Evolutionary conservation across 1,140 invertebrate genomes (phyloP).

Genomic region (Heliconius melpomene): DNA sequence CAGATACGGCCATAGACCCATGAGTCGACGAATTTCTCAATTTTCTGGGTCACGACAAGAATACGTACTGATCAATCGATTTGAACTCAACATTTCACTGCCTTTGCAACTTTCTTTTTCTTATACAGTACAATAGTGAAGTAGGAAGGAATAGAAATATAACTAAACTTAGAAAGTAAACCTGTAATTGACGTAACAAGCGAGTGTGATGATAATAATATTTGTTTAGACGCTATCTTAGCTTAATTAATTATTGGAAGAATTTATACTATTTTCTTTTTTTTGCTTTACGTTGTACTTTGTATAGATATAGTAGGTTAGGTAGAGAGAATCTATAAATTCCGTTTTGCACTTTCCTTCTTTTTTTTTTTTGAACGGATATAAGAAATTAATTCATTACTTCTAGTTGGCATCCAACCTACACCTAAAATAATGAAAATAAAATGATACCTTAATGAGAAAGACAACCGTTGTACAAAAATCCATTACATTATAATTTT

Average conservation of each 20-base stretch:
- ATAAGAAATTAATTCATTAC: too few relatives aligned
- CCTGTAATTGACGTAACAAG: constrained; percentile 1
- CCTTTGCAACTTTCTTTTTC: constrained; percentile 27
- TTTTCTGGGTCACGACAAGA: constrained; percentile 22
- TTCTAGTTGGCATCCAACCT: too few relatives aligned
- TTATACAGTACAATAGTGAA: not conserved
- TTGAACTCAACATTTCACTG: constrained; percentile 16
- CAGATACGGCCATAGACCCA: constrained; percentile 20
- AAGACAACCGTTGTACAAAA: too few relatives aligned
- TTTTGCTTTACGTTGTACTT: not conserved
- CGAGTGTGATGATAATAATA: not conserved
- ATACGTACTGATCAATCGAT: constrained; percentile 24
- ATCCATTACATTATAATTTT: too few relatives aligned
- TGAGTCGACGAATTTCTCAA: constrained; percentile 22
- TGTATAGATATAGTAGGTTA: too few relatives aligned
- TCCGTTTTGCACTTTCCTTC: too few relatives aligned
- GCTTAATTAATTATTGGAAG: not conserved
- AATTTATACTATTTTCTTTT: too few relatives aligned
- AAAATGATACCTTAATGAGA: too few relatives aligned
- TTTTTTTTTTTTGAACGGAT: too few relatives aligned
- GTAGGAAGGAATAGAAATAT: not conserved
- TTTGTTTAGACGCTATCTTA: not conserved
- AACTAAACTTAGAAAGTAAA: not conserved
- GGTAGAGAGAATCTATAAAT: too few relatives aligned
- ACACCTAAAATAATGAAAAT: too few relatives aligned